These are phyloP conservation scores for Gastrophryne carolinensis DNA, from an alignment of 2,797 vertebrate species.

Conservation along the genomic window DNA sequence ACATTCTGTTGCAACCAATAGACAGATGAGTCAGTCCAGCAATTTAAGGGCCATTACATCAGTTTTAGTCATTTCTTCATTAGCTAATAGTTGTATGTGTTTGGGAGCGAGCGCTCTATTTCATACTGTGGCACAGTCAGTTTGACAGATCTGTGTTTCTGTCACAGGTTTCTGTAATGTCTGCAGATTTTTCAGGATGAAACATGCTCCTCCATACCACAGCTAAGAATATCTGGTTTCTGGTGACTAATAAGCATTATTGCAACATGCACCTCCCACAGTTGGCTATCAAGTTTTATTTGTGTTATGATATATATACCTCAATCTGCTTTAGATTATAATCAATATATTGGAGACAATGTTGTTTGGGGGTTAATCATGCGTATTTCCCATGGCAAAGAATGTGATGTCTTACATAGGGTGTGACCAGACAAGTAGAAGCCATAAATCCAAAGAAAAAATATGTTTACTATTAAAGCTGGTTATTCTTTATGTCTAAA, in stretches of 20 bases:
- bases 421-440: not conserved
- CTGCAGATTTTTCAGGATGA: not conserved
- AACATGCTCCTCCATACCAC: not conserved
- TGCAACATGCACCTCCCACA: constrained; percentile 10
- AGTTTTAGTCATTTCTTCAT: not conserved
- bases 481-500: not conserved
- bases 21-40: not conserved
- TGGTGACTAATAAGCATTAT: constrained; percentile 19
- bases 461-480: not conserved
- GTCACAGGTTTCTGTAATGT: not conserved
- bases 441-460: not conserved
- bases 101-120: not conserved
- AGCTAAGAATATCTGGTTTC: constrained; percentile 7
- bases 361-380: not conserved
- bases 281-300: not conserved
- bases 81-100: not conserved
- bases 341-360: not conserved
- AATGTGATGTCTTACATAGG: not conserved
- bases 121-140: not conserved
- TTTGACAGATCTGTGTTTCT: not conserved
- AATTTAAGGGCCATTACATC: not conserved
- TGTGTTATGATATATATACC: not conserved
- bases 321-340: not conserved
- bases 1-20: not conserved
- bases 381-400: not conserved